These are phyloP conservation scores for Procapra przewalskii DNA, from an alignment of 2,113 vertebrate genomes.

Conservation along the genomic window DNA sequence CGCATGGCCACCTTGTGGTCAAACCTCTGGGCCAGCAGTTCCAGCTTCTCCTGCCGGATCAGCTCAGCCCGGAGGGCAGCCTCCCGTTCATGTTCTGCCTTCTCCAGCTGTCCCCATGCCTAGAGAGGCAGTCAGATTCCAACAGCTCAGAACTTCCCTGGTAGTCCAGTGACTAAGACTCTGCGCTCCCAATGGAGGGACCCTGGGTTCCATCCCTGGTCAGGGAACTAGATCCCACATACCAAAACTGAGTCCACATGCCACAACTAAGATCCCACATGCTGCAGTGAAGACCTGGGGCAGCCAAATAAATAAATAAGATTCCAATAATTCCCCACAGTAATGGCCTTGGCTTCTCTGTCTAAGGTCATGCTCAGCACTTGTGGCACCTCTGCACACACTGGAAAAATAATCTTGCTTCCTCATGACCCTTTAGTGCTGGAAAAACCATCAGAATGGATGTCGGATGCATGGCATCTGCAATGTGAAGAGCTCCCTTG, in stretches of 20 bases:
- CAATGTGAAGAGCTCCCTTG: not conserved
- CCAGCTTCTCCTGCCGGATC: conserved; percentile 95
- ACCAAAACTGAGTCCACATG: not conserved
- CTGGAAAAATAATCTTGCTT: not conserved
- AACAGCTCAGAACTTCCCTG: not conserved
- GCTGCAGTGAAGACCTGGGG: not conserved
- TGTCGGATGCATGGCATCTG: not conserved
- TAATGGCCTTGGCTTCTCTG: not conserved
- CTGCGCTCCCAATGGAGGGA: not conserved
- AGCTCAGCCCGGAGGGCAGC: conserved; percentile 90
- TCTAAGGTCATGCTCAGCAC: not conserved
- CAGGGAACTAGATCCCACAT: not conserved
- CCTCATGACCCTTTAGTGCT: not conserved
- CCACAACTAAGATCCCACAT: not conserved
- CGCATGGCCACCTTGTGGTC: conserved; percentile 96
- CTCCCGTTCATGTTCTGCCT: conserved; percentile 94
- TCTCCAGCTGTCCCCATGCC: conserved; percentile 94
- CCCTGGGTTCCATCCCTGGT: not conserved
- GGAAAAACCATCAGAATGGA: not conserved
- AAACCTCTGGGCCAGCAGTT: conserved; percentile 93
- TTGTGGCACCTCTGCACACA: not conserved
- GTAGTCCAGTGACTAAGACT: not conserved
- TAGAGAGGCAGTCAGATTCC: conserved; percentile 27
- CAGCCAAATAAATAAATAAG: not conserved
- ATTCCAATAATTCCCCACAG: accelerated